phyloP scores from a whole-genome alignment of 2,113 vertebrate genomes.

The Budorcas taxicolor region DNA sequence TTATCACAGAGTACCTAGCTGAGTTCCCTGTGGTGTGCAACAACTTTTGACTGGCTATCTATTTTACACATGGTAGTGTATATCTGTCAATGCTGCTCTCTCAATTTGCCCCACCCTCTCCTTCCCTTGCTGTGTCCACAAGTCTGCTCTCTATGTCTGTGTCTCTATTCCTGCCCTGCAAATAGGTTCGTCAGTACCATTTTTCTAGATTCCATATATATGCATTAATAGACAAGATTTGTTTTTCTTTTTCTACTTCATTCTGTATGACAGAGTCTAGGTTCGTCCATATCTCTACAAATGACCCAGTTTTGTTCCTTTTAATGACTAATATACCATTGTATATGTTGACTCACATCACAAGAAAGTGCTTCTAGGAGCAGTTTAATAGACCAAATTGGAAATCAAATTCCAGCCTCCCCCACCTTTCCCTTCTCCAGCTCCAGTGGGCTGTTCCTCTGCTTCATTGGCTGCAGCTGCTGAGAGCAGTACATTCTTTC shows the following conservation, averaged over 20 bases:
- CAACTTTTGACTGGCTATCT: neutral
- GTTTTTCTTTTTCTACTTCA: neutral
- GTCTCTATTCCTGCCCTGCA: neutral
- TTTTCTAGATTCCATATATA: neutral
- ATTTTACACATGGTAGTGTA: neutral
- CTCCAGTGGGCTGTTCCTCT: neutral
- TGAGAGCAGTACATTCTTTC: neutral
- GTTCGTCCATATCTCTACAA: neutral
- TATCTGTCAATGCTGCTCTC: neutral
- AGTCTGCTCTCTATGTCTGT: neutral
- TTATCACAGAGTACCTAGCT: neutral
- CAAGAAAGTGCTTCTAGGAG: neutral
- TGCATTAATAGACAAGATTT: neutral
- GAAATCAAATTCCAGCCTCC: neutral
- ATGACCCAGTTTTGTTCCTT: neutral
- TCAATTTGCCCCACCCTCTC: neutral
- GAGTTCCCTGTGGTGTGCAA: neutral
- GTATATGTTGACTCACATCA: neutral
- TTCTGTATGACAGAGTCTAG: neutral
- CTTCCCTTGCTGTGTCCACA: neutral
- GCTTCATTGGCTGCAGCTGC: neutral
- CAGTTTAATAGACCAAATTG: neutral
- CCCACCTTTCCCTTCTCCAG: neutral
- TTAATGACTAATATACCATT: neutral
- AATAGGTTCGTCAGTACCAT: neutral